A percentile compares a stretch with the other conserved stretches of the same genome.
These are phyloP conservation scores for Stichodactyla helianthus DNA, from an alignment of 64 coral and sea anemone genomes.

Conservation along the genomic window DNA sequence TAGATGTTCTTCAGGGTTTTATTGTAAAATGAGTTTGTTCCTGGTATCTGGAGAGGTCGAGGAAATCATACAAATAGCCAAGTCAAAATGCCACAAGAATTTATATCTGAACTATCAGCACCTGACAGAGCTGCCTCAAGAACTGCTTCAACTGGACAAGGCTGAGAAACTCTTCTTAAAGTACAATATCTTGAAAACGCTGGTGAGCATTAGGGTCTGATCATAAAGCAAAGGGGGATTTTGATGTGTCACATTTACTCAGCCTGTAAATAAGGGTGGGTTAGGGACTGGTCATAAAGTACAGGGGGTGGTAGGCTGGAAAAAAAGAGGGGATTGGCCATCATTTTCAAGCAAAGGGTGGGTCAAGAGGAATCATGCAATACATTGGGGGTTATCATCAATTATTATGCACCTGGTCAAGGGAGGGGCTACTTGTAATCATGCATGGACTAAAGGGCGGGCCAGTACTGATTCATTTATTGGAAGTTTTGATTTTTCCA, in stretches of 20 bases:
- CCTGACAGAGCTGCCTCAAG: conserved; percentile 59
- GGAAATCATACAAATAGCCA: conserved; percentile 53
- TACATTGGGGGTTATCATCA: too few species aligned
- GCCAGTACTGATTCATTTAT: too few species aligned
- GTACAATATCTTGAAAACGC: conserved; percentile 61
- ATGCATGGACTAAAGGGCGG: too few species aligned
- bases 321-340: too few species aligned
- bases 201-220: conserved; percentile 35
- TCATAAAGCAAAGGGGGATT: neutral
- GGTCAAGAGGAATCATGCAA: too few species aligned
- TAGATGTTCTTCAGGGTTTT: neutral
- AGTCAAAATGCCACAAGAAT: conserved; percentile 37
- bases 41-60: neutral
- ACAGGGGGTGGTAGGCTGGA: too few species aligned
- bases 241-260: neutral
- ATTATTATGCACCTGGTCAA: too few species aligned
- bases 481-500: too few species aligned
- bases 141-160: conserved; percentile 46
- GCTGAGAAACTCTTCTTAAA: conserved; percentile 77
- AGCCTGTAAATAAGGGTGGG: too few species aligned
- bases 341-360: too few species aligned
- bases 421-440: too few species aligned
- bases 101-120: conserved; percentile 86
- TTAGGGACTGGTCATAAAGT: too few species aligned
- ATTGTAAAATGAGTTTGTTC: neutral